Evolutionary conservation across 2,797 vertebrate genomes (phyloP), one percentile per base, ranked within the genome.

Genomic region (Cyclopterus lumpus): DNA sequence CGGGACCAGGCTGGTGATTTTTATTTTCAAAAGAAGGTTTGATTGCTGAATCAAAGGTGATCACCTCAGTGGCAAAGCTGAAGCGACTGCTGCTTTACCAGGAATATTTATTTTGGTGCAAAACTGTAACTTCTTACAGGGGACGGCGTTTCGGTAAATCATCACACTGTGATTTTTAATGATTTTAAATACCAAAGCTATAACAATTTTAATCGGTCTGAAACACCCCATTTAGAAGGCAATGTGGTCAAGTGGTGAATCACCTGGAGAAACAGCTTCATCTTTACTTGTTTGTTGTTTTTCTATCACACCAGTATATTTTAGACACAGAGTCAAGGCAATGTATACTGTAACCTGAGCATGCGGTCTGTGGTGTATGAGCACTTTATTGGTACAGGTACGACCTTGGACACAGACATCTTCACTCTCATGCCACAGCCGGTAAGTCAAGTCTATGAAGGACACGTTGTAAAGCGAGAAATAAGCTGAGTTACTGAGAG

Each of bases 331-430:
- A 73, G 46, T 57, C 82, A 77, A 80, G 62, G 76, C 75, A 68
- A 73, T 75, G 81, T 75, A 81, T 84, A 83, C 85, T 89, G 90
- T 86, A 88, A 83, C 75, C 80, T 76, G 85, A 88, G 84, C 85
- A 73, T 88, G 77, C 76, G 48, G 87, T 88, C 89, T 85, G 87
- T 91, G 88, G 92, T 82, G 94, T 90, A 90, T 92, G 95, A 96
- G 97, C 97, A 97, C 97, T 97, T 98, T 97, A 94, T 94, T 89
- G 81, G 90, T 87, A 91, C 85, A 91, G 87, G 91, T 93, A 93
- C 91, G 89, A 87, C 88, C 85, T 91, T 89, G 60, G 83, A 91
- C 76, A 90, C 87, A 85, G 80, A 90, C 82, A 59, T 60, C 71
- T 28, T 83, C 73, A 66, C 61, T 71, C 75, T 89, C 73, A 76